Evolutionary conservation across 1,140 invertebrate species (phyloP).

Genomic region (Sweltsa coloradensis): DNA sequence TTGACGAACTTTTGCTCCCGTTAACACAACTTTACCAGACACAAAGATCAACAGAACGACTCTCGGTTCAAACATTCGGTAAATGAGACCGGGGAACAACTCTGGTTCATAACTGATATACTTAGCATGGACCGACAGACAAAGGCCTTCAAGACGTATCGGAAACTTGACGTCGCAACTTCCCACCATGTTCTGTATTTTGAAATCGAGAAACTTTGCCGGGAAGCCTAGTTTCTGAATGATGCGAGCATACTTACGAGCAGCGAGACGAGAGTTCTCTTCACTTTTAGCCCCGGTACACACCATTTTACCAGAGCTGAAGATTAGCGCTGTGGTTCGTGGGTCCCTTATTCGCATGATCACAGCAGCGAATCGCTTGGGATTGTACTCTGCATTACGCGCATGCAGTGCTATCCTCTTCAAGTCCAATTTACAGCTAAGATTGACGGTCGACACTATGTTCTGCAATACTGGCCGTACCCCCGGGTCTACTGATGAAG

Average conservation of each 20-base stretch:
- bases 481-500: conserved; percentile 83
- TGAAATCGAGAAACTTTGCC: conserved; percentile 98
- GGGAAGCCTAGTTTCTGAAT: conserved; percentile 97
- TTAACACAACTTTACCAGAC: conserved; percentile 96
- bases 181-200: conserved; percentile 99
- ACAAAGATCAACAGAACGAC: conserved; percentile 98
- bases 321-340: conserved; percentile 95
- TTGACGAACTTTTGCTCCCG: conserved; percentile 90
- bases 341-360: conserved; percentile 99
- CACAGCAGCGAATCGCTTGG: conserved; percentile 98
- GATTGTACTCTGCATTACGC: conserved; percentile 99
- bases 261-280: conserved; percentile 90
- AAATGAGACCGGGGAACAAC: conserved; percentile 96
- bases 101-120: conserved; percentile 91
- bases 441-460: conserved; percentile 95
- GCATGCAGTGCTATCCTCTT: conserved; percentile 98
- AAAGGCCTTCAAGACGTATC: conserved; percentile 91
- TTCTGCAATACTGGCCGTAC: conserved; percentile 91
- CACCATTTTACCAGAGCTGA: conserved; percentile 99
- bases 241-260: conserved; percentile 96
- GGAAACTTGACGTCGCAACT: conserved; percentile 99
- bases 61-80: conserved; percentile 98
- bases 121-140: conserved; percentile 93
- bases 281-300: conserved; percentile 99
- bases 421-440: conserved; percentile 88